Percentiles rank a stretch among this genome's conserved stretches.
These are phyloP conservation scores for Brachystomella parvula DNA, from an alignment of 1,140 invertebrate species.

Conservation along the genomic window DNA sequence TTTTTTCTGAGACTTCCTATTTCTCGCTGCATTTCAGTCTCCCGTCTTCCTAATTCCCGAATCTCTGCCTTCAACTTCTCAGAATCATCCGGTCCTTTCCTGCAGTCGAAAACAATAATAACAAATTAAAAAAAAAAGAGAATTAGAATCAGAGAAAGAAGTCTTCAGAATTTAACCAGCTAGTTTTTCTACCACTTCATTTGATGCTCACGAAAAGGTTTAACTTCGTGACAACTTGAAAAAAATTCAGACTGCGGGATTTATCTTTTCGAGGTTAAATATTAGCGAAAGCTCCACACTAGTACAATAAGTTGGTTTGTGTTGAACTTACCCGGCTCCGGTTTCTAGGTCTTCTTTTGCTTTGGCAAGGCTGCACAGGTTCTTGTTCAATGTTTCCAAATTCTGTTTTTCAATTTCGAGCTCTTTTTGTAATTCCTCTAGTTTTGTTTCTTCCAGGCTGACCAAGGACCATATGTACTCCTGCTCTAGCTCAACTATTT, in stretches of 20 bases:
- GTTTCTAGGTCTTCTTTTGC: neutral
- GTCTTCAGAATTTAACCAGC: neutral
- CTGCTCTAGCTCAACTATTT: conserved; percentile 46
- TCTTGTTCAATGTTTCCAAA: neutral
- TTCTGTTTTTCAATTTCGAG: conserved; percentile 12
- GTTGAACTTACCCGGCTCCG: neutral
- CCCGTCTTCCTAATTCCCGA: neutral
- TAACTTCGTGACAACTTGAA: too few species aligned
- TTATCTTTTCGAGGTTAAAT: neutral
- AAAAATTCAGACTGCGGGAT: neutral
- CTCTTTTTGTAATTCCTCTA: conserved; percentile 17
- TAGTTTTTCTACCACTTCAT: neutral
- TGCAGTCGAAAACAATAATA: too few species aligned
- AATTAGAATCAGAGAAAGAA: too few species aligned
- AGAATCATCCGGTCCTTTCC: neutral
- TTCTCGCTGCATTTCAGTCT: neutral
- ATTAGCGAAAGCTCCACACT: neutral
- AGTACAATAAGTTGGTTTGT: neutral
- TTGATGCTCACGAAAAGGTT: too few species aligned
- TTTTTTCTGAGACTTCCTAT: too few species aligned
- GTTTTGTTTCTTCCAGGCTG: conserved; percentile 23
- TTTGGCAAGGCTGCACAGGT: neutral
- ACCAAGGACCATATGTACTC: conserved; percentile 47
- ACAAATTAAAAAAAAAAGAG: too few species aligned
- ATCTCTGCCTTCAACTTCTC: neutral